Percentiles rank a stretch among this genome's conserved stretches.
phyloP scores from a whole-genome alignment of 1,140 invertebrate species.

The Laupala kohalensis region DNA sequence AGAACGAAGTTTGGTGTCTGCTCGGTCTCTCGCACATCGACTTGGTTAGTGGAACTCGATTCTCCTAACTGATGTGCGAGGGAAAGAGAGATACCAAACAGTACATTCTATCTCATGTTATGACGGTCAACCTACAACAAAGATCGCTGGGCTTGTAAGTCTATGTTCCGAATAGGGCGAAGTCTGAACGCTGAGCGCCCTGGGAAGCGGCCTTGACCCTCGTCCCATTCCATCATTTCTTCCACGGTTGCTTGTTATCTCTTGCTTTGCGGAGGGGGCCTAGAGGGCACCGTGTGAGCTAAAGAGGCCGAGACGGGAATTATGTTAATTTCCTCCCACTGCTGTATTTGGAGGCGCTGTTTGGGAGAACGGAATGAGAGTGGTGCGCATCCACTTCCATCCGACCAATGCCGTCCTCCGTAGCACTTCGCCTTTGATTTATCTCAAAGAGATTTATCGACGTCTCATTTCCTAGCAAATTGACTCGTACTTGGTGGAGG shows the following conservation, averaged over 20 bases:
- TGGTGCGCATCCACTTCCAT: too few species aligned
- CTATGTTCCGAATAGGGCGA: slow-evolving; percentile 7
- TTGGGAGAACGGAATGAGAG: background rate
- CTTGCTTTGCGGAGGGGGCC: too few species aligned
- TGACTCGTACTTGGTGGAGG: background rate
- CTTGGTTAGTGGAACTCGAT: too few species aligned
- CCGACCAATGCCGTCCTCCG: background rate
- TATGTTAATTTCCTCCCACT: background rate
- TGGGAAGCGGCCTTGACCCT: slow-evolving; percentile 5
- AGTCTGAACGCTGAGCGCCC: background rate
- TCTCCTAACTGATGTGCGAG: too few species aligned
- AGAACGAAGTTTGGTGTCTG: too few species aligned
- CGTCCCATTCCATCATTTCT: background rate
- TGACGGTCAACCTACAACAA: too few species aligned
- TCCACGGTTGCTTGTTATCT: background rate
- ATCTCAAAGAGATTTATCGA: background rate
- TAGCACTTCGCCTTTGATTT: background rate
- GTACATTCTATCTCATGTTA: too few species aligned
- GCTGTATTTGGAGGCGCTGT: background rate
- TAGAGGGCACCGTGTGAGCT: background rate
- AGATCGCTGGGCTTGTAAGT: too few species aligned
- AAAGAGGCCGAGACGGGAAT: background rate
- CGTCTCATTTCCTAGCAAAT: background rate
- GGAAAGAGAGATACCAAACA: too few species aligned
- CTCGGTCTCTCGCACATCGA: too few species aligned